These are phyloP conservation scores for human (Homo sapiens) DNA, from an alignment of 2,113 vertebrate species.

Conservation along the genomic window DNA sequence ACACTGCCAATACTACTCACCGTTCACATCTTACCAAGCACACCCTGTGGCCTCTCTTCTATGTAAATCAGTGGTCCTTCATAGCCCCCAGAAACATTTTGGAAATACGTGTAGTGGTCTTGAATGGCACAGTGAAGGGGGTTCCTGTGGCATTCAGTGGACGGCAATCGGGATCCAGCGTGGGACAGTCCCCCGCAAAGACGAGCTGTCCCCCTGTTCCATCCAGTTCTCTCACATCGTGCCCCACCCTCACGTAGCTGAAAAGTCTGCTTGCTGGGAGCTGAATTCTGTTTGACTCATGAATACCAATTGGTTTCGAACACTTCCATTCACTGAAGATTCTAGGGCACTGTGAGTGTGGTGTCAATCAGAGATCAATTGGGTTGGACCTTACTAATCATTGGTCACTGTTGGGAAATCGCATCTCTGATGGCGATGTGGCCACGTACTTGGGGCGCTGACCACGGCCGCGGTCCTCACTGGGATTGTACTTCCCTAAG, in stretches of 20 bases:
- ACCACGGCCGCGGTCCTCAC: rapidly evolving
- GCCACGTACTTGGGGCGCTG: rapidly evolving
- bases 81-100: not conserved
- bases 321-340: not conserved
- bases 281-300: rapidly evolving
- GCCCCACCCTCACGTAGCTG: not conserved
- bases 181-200: not conserved
- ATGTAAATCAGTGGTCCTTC: not conserved
- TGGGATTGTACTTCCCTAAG: rapidly evolving
- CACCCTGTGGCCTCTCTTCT: not conserved
- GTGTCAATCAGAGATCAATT: not conserved
- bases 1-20: not conserved
- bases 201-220: too few relatives aligned
- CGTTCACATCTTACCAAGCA: not conserved
- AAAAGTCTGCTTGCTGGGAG: not conserved
- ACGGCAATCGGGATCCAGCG: rapidly evolving
- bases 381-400: not conserved
- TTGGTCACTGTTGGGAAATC: not conserved
- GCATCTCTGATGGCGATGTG: rapidly evolving
- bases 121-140: not conserved
- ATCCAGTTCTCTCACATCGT: not conserved
- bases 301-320: too few relatives aligned
- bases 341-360: not conserved
- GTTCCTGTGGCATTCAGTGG: not conserved
- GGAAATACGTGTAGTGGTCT: not conserved